Percentiles rank a stretch among this genome's conserved stretches.
These are phyloP conservation scores for Papilio aristodemus DNA, from an alignment of 1,140 invertebrate genomes.

Conservation along the genomic window DNA sequence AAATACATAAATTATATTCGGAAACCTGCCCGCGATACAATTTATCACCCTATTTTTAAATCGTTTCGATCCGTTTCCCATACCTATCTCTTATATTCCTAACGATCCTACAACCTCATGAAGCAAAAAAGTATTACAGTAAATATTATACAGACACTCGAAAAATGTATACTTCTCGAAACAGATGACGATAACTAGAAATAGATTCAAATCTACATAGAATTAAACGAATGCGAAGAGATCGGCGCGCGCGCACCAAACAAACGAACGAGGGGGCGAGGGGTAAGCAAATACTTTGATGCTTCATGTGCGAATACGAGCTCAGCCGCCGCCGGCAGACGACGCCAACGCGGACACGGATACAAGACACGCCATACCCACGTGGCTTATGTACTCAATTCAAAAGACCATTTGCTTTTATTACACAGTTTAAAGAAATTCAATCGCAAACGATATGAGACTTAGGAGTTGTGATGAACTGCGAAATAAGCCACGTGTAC, in stretches of 20 bases:
- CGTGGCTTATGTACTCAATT: too few species aligned
- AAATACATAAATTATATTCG: constrained; percentile 41
- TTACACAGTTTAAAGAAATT: too few species aligned
- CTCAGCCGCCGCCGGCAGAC: not conserved
- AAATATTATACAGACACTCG: constrained; percentile 73
- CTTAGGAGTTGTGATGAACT: not conserved
- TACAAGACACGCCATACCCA: too few species aligned
- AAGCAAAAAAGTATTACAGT: constrained; percentile 79
- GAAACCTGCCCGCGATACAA: constrained; percentile 67
- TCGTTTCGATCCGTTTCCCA: constrained; percentile 64
- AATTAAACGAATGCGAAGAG: constrained; percentile 50
- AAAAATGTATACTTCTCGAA: constrained; percentile 66
- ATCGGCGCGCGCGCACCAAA: constrained; percentile 46
- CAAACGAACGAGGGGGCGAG: too few species aligned
- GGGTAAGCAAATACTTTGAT: constrained; percentile 69
- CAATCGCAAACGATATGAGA: too few species aligned
- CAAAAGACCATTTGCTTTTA: too few species aligned
- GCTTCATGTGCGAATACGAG: constrained; percentile 71
- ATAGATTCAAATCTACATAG: constrained; percentile 77
- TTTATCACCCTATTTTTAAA: constrained; percentile 66
- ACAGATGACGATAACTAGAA: constrained; percentile 59
- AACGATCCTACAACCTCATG: constrained; percentile 76
- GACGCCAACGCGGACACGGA: not conserved
- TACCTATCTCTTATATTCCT: constrained; percentile 76
- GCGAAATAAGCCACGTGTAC: not conserved